Conservation (phyloP, 2,888 invertebrate species). For the Mesorhabditis spiculigera region DNA sequence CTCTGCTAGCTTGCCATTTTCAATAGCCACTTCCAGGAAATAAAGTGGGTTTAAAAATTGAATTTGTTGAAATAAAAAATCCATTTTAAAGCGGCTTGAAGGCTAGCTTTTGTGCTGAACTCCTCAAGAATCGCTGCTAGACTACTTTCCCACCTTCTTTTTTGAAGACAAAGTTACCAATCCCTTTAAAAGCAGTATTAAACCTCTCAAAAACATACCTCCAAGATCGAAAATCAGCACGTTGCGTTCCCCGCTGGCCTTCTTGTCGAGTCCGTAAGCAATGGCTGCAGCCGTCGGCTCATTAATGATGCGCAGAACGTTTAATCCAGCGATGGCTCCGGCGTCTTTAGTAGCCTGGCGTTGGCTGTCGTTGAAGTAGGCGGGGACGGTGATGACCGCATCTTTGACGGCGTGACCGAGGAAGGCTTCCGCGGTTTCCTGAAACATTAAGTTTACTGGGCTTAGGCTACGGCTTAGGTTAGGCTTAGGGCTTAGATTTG, state of each 20-base stretch:
- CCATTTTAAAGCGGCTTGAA: too few relatives aligned
- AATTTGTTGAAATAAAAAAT: too few relatives aligned
- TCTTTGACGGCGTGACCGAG: constrained; percentile 60
- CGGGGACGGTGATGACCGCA: constrained; percentile 84
- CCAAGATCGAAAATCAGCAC: constrained; percentile 58
- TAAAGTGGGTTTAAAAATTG: too few relatives aligned
- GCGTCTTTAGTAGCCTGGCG: constrained; percentile 68
- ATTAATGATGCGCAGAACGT: constrained; percentile 63
- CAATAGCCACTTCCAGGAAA: too few relatives aligned
- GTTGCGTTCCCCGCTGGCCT: constrained; percentile 39
- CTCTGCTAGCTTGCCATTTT: too few relatives aligned
- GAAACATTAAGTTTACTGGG: constrained; percentile 73
- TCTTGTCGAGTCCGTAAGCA: constrained; percentile 71
- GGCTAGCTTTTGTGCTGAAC: too few relatives aligned
- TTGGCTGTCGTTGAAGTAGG: constrained; percentile 73
- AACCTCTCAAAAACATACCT: constrained; percentile 45
- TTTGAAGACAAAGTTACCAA: too few relatives aligned
- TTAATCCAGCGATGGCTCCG: constrained; percentile 61
- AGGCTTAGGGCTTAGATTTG: not conserved
- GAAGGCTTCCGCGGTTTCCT: constrained; percentile 60
- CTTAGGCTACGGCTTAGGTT: not conserved
- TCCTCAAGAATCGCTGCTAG: not conserved
- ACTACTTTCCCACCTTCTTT: not conserved
- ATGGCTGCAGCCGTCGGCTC: constrained; percentile 70
- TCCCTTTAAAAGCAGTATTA: too few relatives aligned